Evolutionary conservation across 2,113 vertebrate species (phyloP), one percentile per base, ranked within the genome.

Genomic region (Misgurnus anguillicaudatus): DNA sequence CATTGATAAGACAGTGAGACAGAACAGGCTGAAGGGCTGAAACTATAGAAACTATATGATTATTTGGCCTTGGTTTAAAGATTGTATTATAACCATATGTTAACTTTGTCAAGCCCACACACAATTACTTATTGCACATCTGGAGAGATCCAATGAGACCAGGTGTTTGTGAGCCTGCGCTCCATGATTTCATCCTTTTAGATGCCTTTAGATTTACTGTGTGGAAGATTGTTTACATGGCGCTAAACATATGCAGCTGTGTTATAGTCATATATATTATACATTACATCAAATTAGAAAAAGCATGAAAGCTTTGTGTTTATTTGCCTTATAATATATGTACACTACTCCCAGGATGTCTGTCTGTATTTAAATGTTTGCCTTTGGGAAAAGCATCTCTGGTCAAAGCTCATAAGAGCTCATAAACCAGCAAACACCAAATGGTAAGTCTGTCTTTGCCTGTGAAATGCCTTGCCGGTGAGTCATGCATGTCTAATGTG

Each of bases 231-330:
- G 42, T 63, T 63, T 74, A 60, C 65, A 67, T 47, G 6, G 4
- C 45, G 21, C 14, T 55, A 16, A 45, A 73, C 55, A 57, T 39
- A 39, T 62, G 57, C 57, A 11, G 73, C 73, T 75, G 45, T 64
- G 72, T 63, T 63, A 51, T 45, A 60, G 3, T 16, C 31, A 17
- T 19, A 13, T 17, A 1, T 10, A 41, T 48, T 11, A 6, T 57
- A 38, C 9, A 16, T 21, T 19, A 55, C 53, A 39, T 19, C 16
- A 19, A 0, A 63, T 63, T 62, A 0, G 21, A 51, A 75, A 75
- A 8, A 48, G 16, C 24, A 19, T 62, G 1, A 51, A 75, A 75
- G 60, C 21, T 7, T 0, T 62, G 9, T 61, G 10, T 58, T 57
- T 57, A 60, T 53, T 11, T 13, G 47, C 9, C 9, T 7, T 41